Percentiles rank a stretch among this genome's conserved stretches.
Conservation (phyloP, 1,140 invertebrate genomes). For the Polypedilum pembai region DNA sequence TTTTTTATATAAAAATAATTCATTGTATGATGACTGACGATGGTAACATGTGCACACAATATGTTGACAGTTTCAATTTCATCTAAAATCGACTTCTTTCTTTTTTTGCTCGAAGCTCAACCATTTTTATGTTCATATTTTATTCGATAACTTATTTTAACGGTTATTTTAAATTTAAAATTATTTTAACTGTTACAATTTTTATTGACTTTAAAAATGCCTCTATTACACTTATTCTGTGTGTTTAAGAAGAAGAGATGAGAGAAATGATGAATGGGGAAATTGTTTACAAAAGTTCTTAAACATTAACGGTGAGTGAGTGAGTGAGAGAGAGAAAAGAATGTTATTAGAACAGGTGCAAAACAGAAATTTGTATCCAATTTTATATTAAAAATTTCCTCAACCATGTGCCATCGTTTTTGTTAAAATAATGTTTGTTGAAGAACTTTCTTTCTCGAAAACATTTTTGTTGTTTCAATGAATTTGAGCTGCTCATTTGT, state of each 20-base stretch:
- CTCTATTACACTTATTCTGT: background rate
- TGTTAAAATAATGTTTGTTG: background rate
- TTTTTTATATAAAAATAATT: constrained; percentile 21
- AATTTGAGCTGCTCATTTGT: background rate
- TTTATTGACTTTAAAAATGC: too few relatives aligned
- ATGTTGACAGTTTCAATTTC: constrained; percentile 20
- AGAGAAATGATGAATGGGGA: constrained; percentile 25
- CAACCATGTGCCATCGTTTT: constrained; percentile 6
- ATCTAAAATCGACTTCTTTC: constrained; percentile 4
- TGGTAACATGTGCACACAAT: constrained; percentile 21
- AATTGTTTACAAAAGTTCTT: constrained; percentile 26
- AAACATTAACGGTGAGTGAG: background rate
- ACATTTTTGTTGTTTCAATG: too few relatives aligned
- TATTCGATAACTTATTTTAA: background rate
- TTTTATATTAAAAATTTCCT: constrained; percentile 24
- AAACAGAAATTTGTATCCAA: constrained; percentile 28
- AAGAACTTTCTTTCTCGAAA: too few relatives aligned
- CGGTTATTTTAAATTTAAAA: too few relatives aligned
- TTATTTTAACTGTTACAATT: too few relatives aligned
- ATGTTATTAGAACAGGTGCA: constrained; percentile 27
- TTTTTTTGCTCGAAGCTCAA: background rate
- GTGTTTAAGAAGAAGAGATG: background rate
- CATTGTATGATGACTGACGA: constrained; percentile 15
- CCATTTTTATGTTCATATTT: background rate
- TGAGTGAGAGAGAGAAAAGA: background rate